A percentile compares a stretch with the other conserved stretches of the same genome.
Conservation (phyloP, 2,888 invertebrate genomes). For the Ichneumon xanthorius region DNA sequence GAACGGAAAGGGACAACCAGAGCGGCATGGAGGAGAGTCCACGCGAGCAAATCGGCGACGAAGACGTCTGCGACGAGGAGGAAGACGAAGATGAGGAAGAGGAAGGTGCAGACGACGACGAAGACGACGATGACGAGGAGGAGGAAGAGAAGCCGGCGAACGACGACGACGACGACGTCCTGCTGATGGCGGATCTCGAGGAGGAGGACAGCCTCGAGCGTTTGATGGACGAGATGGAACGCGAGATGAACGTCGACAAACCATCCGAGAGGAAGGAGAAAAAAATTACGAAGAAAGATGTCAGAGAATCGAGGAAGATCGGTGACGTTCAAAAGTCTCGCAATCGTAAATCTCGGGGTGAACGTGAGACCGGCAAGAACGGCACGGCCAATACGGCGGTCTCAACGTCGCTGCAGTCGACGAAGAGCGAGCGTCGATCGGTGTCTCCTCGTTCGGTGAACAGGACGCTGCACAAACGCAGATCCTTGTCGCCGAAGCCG, state of each 20-base stretch:
- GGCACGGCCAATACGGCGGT: constrained; percentile 40
- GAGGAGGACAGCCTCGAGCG: constrained; percentile 86
- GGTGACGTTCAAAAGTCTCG: constrained; percentile 68
- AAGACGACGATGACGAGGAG: constrained; percentile 71
- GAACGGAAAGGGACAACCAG: constrained; percentile 74
- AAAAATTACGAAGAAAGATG: constrained; percentile 63
- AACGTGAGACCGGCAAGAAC: constrained; percentile 57
- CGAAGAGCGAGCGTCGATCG: constrained; percentile 74
- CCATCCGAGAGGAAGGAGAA: constrained; percentile 72
- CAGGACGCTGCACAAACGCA: constrained; percentile 73
- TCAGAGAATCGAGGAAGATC: constrained; percentile 69
- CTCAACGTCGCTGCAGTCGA: constrained; percentile 33
- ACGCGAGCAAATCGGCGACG: constrained; percentile 19
- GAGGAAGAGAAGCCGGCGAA: constrained; percentile 76
- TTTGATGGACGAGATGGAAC: constrained; percentile 86
- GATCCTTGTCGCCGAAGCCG: constrained; percentile 76
- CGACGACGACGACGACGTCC: constrained; percentile 82
- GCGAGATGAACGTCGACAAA: constrained; percentile 83
- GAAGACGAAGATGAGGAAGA: constrained; percentile 76
- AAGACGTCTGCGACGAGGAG: constrained; percentile 76
- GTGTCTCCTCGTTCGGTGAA: constrained; percentile 71
- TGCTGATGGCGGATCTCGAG: constrained; percentile 83
- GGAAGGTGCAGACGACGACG: constrained; percentile 74
- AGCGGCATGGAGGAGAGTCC: constrained; percentile 72
- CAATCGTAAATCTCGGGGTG: constrained; percentile 56